A percentile compares a stretch with the other conserved stretches of the same genome.
Evolutionary conservation across 2,113 vertebrate genomes (phyloP).

Genomic region (Varanus komodoensis): DNA sequence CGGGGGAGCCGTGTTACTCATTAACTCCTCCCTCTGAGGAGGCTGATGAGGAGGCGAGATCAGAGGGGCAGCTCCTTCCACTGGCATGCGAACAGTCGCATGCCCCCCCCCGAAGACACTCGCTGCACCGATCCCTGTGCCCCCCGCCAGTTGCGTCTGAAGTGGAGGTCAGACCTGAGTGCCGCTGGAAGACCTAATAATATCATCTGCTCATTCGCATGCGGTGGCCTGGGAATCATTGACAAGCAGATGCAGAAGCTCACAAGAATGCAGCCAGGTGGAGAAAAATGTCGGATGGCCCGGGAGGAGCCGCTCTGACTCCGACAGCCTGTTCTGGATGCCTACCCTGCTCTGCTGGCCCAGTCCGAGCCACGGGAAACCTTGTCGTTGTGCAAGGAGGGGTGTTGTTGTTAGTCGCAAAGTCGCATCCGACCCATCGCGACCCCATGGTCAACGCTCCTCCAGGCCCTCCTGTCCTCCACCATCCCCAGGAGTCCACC

Average conservation of each 20-base stretch:
- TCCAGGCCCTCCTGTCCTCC: too few species aligned
- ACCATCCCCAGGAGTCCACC: too few species aligned
- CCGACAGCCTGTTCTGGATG: not conserved
- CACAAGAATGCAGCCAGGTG: not conserved
- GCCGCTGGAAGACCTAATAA: not conserved
- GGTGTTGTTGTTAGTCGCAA: too few species aligned
- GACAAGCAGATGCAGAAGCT: not conserved
- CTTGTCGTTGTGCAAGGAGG: too few species aligned
- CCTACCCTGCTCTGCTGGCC: not conserved
- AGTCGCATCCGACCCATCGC: too few species aligned
- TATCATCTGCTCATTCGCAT: not conserved
- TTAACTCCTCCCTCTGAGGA: conserved; percentile 27
- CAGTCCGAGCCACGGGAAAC: not conserved
- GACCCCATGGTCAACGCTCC: too few species aligned
- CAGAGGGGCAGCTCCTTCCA: conserved; percentile 27
- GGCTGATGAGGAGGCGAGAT: conserved; percentile 47
- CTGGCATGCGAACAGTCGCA: conserved; percentile 5
- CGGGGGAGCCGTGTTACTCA: conserved; percentile 39
- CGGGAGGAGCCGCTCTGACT: not conserved
- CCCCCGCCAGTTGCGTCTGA: conserved; percentile 23
- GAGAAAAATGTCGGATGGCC: not conserved
- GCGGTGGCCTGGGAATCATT: conserved; percentile 49
- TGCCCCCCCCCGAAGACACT: conserved; percentile 22
- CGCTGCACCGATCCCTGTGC: conserved; percentile 20
- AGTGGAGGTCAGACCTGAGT: conserved; percentile 13